Base-by-base conservation (phyloP, 2,113 vertebrate species). In the Syngnathus typhle region DNA sequence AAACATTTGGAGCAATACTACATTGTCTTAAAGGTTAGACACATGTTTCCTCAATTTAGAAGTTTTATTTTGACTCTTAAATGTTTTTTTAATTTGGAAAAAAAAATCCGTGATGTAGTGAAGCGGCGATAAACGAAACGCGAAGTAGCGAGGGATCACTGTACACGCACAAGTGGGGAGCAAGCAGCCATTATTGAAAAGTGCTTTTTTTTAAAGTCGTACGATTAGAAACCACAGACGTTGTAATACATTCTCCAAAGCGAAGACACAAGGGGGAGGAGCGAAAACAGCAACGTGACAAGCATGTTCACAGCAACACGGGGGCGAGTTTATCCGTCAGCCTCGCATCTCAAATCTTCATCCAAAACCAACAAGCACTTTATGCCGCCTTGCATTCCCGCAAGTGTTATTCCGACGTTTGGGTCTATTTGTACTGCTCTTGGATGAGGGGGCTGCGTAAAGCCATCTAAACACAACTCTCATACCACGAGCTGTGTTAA, bases 381-480 rank as follows among this genome's bases (percentile, higher is more conserved):
- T 77, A 76, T 76, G 82, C 81, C 73, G 80, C 54, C 27, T 75
- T 85, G 81, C 87, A 88, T 91, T 89, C 89, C 84, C 52, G 46
- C 59, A 62, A 66, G 78, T 89, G 87, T 90, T 91, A 88, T 90
- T 90, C 79, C 78, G 80, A 84, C 87, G 88, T 90, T 87, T 41
- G 87, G 68, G 72, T 85, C 84, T 89, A 85, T 88, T 88, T 89
- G 84, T 81, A 78, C 84, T 87, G 84, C 80, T 89, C 85, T 87
- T 78, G 74, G 73, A 80, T 75, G 68, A 78, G 75, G 74, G 27
- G 78, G 76, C 85, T 77, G 60, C 71, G 82, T 79, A 85, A 87
- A 88, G 78, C 73, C 86, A 5, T 90, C 79, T 83, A 88, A 90
- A 82, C 85, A 87, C 82, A 70, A 73, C 63, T 47, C 44, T 83